Evolutionary conservation across 2,113 vertebrate species (phyloP), one percentile per base, ranked within the genome.

Genomic region (Pelodiscus sinensis): DNA sequence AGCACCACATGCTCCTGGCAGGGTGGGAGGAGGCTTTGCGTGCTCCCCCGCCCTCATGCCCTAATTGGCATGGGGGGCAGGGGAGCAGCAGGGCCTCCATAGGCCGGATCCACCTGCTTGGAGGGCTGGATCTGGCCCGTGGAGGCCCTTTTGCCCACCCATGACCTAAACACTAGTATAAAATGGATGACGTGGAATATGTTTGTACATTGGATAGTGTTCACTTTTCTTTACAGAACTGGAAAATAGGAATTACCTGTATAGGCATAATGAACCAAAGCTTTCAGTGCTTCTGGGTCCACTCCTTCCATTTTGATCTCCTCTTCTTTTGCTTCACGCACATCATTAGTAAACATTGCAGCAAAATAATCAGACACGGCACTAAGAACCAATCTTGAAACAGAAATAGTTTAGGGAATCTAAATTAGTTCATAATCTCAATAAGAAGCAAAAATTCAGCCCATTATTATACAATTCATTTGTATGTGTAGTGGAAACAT

Each of bases 301-400:
- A 99, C 98, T 65, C 99, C 99, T 93, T 99, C 99, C 99, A 99
- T 99, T 96, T 98, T 99, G 96, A 99, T 98, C 97, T 99, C 99
- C 94, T 99, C 99, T 96, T 99, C 98, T 96, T 99, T 99, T 0
- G 99, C 99, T 94, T 99, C 99, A 81, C 98, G 97, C 80, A 99
- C 98, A 2, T 99, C 99, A 31, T 98, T 99, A 93, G 99, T 99
- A 98, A 99, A 99, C 99, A 99, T 99, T 4, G 99, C 99, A 81
- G 99, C 99, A 97, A 99, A 99, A 93, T 99, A 99, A 97, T 99
- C 99, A 0, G 99, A 99, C 56, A 98, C 99, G 2, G 99, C 98
- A 9, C 99, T 99, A 83, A 99, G 98, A 90, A 99, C 99, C 95
- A 99, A 93, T 97, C 99, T 99, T 97, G 13, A 96, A 97, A 96